Evolutionary conservation across 2,113 vertebrate genomes (phyloP).

Genomic region (Meriones unguiculatus): DNA sequence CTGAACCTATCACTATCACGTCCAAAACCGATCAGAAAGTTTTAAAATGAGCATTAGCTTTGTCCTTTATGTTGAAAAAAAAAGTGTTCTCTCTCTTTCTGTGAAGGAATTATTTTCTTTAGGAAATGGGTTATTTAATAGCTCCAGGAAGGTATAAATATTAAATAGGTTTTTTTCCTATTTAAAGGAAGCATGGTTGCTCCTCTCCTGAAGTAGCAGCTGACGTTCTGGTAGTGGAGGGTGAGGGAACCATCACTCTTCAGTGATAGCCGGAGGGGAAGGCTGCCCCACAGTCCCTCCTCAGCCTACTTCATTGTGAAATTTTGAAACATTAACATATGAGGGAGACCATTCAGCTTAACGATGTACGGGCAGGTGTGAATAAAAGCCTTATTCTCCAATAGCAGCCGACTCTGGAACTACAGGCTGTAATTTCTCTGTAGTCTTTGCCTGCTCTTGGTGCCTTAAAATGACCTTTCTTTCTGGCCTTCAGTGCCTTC

Average conservation of each 20-base stretch:
- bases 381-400: constrained; percentile 82
- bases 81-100: not conserved
- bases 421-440: constrained; percentile 87
- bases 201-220: constrained; percentile 32
- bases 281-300: constrained; percentile 1
- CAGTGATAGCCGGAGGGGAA: not conserved
- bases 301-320: not conserved
- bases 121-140: constrained; percentile 68
- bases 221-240: constrained; percentile 44
- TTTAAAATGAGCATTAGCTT: constrained; percentile 4
- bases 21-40: constrained; percentile 28
- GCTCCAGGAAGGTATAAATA: constrained; percentile 67
- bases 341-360: constrained; percentile 83
- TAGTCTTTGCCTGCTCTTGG: constrained; percentile 86
- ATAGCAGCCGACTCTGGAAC: constrained; percentile 86
- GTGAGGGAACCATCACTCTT: constrained; percentile 33
- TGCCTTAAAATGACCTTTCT: constrained; percentile 87
- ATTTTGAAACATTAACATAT: constrained; percentile 87
- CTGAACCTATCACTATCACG: not conserved
- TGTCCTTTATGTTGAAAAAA: not conserved
- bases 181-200: not conserved
- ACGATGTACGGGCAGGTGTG: constrained; percentile 83
- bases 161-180: constrained; percentile 75
- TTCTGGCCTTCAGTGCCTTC: constrained; percentile 87
- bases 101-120: constrained; percentile 68